Evolutionary conservation across 2,113 vertebrate species (phyloP).

Genomic region (Mustelus asterias): DNA sequence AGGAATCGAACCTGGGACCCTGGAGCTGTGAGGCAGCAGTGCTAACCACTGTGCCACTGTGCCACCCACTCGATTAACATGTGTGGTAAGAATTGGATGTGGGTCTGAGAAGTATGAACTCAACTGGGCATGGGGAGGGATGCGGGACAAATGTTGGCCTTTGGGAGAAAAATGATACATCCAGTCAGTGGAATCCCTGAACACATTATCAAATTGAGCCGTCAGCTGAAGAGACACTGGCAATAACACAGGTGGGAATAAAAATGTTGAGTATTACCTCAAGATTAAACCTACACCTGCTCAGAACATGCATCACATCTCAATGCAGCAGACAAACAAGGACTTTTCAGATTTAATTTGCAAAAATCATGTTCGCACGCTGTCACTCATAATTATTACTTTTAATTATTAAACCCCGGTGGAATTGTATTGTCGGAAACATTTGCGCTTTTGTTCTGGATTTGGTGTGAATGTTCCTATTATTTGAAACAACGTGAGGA

Average conservation of each 20-base stretch:
- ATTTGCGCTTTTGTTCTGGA: not conserved
- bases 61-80: not conserved
- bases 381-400: not conserved
- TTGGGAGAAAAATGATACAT: not conserved
- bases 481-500: not conserved
- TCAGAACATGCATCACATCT: not conserved
- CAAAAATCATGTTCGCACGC: not conserved
- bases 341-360: not conserved
- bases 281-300: not conserved
- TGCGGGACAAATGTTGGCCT: not conserved
- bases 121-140: not conserved
- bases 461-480: not conserved
- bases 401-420: not conserved
- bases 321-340: not conserved
- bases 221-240: not conserved
- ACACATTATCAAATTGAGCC: not conserved
- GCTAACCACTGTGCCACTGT: too few relatives aligned
- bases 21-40: too few relatives aligned
- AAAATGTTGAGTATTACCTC: not conserved
- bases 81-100: not conserved
- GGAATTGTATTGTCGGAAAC: not conserved
- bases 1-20: too few relatives aligned
- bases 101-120: not conserved
- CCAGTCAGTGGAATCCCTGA: not conserved
- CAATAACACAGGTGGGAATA: not conserved